Conservation (phyloP, 2,888 invertebrate genomes). For the Colletes collaris region DNA sequence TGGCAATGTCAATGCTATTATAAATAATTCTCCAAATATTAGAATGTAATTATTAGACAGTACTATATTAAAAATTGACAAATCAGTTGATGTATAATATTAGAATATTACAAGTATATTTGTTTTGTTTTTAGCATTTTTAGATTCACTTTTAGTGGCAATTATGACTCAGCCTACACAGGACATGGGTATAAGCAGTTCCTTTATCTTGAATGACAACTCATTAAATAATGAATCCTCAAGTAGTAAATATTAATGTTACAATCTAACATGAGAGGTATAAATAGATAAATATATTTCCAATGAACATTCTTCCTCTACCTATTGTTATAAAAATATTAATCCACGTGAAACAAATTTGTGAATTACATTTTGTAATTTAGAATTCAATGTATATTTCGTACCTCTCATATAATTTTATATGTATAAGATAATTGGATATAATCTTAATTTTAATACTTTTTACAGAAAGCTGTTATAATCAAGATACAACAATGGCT, state of each 20-base stretch:
- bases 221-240: constrained; percentile 36
- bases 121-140: constrained; percentile 19
- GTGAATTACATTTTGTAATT: background rate
- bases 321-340: background rate
- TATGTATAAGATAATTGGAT: background rate
- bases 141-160: constrained; percentile 17
- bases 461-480: constrained; percentile 31
- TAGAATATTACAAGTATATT: background rate
- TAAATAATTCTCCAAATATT: no score
- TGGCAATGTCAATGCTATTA: no score
- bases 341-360: background rate
- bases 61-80: background rate
- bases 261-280: constrained; percentile 31
- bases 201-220: constrained; percentile 38
- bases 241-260: constrained; percentile 42
- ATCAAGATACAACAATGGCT: constrained; percentile 30
- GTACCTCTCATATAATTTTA: constrained; percentile 19
- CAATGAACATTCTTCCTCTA: no score
- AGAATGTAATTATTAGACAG: no score
- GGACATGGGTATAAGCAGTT: constrained; percentile 68
- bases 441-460: background rate
- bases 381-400: background rate
- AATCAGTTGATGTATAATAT: background rate
- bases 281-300: constrained; percentile 5
- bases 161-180: constrained; percentile 65